phyloP scores from a whole-genome alignment of 2,888 invertebrate species.

The Masnerella sp. region DNA sequence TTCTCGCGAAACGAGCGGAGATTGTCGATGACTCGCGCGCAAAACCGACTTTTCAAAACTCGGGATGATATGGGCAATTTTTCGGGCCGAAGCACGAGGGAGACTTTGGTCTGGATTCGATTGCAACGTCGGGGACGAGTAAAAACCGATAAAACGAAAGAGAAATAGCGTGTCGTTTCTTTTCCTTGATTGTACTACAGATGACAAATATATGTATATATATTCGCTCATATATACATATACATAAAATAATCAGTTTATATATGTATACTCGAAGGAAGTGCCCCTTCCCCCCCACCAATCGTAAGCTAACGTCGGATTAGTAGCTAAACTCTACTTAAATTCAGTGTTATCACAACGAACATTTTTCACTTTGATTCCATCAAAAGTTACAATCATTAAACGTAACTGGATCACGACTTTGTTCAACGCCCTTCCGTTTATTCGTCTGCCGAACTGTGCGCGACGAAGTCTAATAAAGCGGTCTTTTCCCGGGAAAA shows the following conservation, averaged over 20 bases:
- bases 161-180: constrained; percentile 59
- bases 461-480: constrained; percentile 11
- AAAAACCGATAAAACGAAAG: constrained; percentile 9
- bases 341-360: constrained; percentile 76
- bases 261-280: constrained; percentile 50
- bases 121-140: constrained; percentile 2
- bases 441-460: constrained; percentile 4
- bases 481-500: neutral
- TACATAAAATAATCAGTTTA: constrained; percentile 37
- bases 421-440: constrained; percentile 53
- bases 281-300: constrained; percentile 51
- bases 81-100: constrained; percentile 5
- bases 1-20: neutral
- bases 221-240: constrained; percentile 35
- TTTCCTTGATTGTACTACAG: constrained; percentile 60
- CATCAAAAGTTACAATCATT: constrained; percentile 69
- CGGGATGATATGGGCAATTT: constrained; percentile 32
- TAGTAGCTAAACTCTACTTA: constrained; percentile 69
- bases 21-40: neutral
- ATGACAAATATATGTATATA: constrained; percentile 55
- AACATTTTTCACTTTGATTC: constrained; percentile 76
- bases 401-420: constrained; percentile 63
- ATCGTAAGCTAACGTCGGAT: constrained; percentile 65
- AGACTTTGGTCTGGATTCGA: constrained; percentile 18
- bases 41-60: too few species aligned